Evolutionary conservation across 2,113 vertebrate genomes (phyloP).

Genomic region (Python bivittatus): DNA sequence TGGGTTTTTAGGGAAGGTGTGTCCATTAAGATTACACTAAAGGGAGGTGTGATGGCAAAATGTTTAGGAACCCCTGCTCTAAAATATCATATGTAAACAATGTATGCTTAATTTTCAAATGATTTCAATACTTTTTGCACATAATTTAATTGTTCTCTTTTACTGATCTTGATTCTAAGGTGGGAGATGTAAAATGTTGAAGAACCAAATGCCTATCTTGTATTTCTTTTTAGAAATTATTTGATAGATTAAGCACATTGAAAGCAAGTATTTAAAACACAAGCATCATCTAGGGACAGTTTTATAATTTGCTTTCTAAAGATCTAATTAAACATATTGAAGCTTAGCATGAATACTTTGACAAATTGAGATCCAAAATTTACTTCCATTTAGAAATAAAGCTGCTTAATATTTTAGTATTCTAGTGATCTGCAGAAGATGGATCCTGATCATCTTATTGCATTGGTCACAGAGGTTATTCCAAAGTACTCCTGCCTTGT

Average conservation of each 20-base stretch:
- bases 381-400: not conserved
- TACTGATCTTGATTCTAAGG: not conserved
- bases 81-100: not conserved
- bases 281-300: not conserved
- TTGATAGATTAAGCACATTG: not conserved
- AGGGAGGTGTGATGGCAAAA: not conserved
- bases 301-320: not conserved
- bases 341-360: not conserved
- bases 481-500: slow-evolving; percentile 90
- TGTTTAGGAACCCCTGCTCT: not conserved
- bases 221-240: not conserved
- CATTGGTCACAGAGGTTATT: slow-evolving; percentile 93
- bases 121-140: not conserved
- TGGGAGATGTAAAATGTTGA: not conserved
- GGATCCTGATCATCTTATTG: slow-evolving; percentile 93
- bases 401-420: slow-evolving; percentile 71
- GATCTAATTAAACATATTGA: not conserved
- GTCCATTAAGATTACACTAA: not conserved
- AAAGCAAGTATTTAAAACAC: not conserved
- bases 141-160: not conserved
- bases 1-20: not conserved
- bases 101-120: not conserved
- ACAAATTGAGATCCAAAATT: not conserved
- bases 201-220: not conserved
- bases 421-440: slow-evolving; percentile 84